These are phyloP conservation scores for Microdon myrmicae DNA, from an alignment of 2,888 invertebrate genomes.

Conservation along the genomic window DNA sequence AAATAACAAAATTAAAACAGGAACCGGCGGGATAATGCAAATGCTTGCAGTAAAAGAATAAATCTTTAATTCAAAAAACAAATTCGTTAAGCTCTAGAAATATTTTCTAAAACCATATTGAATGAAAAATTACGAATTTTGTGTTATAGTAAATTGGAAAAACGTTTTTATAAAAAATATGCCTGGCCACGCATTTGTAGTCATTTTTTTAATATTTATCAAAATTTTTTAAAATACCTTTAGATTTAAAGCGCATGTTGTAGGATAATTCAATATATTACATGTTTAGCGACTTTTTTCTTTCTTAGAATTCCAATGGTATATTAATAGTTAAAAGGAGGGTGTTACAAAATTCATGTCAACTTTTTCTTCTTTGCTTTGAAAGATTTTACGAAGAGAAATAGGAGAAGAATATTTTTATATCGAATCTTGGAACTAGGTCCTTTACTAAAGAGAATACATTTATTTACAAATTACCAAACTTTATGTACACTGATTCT, in stretches of 20 bases:
- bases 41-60: conserved; percentile 46
- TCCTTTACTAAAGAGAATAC: no score
- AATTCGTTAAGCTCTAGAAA: conserved; percentile 48
- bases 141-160: conserved; percentile 55
- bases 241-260: conserved; percentile 39
- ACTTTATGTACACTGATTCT: no score
- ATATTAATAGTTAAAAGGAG: conserved; percentile 26
- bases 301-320: conserved; percentile 21
- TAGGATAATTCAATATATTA: no score
- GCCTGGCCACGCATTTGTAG: conserved; percentile 67
- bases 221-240: conserved; percentile 26
- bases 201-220: conserved; percentile 39
- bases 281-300: conserved; percentile 13
- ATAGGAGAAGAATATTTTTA: no score
- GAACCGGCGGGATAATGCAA: conserved; percentile 46
- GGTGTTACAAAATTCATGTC: conserved; percentile 12
- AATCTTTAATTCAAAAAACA: conserved; percentile 46
- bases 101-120: conserved; percentile 39
- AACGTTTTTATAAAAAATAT: conserved; percentile 54
- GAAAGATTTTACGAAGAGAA: conserved; percentile 7
- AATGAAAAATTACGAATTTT: conserved; percentile 34
- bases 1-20: conserved; percentile 3
- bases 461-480: no score
- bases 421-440: no score
- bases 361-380: conserved; percentile 1